Evolutionary conservation across 2,797 vertebrate genomes (phyloP).

Genomic region (Parambassis ranga): DNA sequence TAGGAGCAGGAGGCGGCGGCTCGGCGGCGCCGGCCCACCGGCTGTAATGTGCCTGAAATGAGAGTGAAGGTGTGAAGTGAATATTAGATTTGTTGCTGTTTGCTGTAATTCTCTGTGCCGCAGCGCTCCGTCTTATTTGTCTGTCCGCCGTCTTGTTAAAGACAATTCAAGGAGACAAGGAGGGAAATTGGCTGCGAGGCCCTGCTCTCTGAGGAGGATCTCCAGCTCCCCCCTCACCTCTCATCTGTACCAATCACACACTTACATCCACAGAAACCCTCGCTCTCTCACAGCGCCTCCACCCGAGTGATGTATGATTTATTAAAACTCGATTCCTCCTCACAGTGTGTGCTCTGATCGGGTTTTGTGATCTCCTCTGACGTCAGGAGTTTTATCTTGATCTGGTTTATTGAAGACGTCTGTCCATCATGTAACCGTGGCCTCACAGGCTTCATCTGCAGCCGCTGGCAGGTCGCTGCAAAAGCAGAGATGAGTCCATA

Average conservation of each 20-base stretch:
- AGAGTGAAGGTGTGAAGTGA: constrained; percentile 58
- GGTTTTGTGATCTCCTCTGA: constrained; percentile 20
- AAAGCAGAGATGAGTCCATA: too few species aligned
- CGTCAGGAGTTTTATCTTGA: too few species aligned
- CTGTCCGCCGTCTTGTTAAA: constrained; percentile 40
- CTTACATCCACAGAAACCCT: neutral
- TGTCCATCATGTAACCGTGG: too few species aligned
- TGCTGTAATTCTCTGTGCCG: constrained; percentile 37
- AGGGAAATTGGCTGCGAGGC: constrained; percentile 28
- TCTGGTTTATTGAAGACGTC: too few species aligned
- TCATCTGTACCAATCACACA: constrained; percentile 39
- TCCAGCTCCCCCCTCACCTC: too few species aligned
- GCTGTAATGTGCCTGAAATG: constrained; percentile 53
- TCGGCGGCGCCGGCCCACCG: constrained; percentile 32
- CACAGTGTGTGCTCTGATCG: constrained; percentile 19
- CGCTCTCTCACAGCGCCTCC: constrained; percentile 40
- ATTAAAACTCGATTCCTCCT: constrained; percentile 38
- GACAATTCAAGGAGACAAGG: constrained; percentile 56
- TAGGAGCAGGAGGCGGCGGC: neutral
- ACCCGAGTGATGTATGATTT: constrained; percentile 50
- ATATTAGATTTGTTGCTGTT: constrained; percentile 59
- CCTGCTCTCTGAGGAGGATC: too few species aligned
- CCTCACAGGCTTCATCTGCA: too few species aligned
- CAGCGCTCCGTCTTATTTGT: constrained; percentile 34
- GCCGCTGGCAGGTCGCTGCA: too few species aligned